Evolutionary conservation across 2,797 vertebrate genomes (phyloP), one percentile per base, ranked within the genome.

Genomic region (Antennarius maculatus): DNA sequence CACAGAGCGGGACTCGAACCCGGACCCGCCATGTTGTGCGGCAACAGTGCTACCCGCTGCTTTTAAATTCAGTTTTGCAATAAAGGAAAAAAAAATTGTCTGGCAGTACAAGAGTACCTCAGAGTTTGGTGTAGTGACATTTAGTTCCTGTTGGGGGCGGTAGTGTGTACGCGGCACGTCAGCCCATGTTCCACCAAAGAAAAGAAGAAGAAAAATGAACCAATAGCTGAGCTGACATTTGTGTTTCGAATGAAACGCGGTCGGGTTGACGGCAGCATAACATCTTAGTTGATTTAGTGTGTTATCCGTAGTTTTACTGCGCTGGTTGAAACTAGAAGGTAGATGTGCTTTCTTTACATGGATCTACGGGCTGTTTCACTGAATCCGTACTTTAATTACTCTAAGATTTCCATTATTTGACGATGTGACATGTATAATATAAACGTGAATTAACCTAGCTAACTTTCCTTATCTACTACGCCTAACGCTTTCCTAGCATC

Each of bases 181-280:
- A 14, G 0, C 7, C 0, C 2, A 2, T 7, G 51, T 6, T 15
- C 48, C 7, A 45, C 37, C 1, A 2, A 49, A 64, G 46, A 1
- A 47, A 2, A 31, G 77, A 86, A 82, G 83, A 89, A 86, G 81
- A 84, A 0, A 45, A 56, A n/a, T 3, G 7, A 70, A 53, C 91
- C 90, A 92, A 93, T 94, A 43, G 61, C 54, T 65, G 72, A 10
- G 54, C 53, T 11, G 71, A 45, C 17, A 18, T 62, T 82, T 77
- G 53, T 77, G 76, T 83, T 91, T 93, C 91, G 90, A 93, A 93
- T 37, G 28, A 71, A 69, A 85, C 79, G 91, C 92, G 90, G 84
- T 83, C 69, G 66, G 90, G 83, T 82, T 74, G 69, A 66, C 17
- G 57, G 60, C 45, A 31, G 7, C 5, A 17, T 3, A 16, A 6